Percentiles rank a stretch among this genome's conserved stretches.
phyloP scores from a whole-genome alignment of 1,140 invertebrate species.

The Potamilus streckersoni region DNA sequence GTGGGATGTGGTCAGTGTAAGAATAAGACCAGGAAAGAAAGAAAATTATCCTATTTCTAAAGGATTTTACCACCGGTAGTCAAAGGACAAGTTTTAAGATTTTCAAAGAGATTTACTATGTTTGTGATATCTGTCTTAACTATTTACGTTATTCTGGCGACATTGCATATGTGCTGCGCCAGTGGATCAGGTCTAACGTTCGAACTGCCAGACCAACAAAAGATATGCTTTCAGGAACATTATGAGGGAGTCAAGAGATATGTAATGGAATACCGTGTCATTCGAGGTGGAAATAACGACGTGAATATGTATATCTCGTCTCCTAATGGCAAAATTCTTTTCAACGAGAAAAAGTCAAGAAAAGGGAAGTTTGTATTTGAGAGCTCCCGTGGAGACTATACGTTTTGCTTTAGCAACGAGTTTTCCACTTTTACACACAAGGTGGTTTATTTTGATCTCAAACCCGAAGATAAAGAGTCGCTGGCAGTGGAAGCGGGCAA shows the following conservation, averaged over 20 bases:
- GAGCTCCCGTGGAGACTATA: constrained; percentile 82
- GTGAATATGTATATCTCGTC: constrained; percentile 93
- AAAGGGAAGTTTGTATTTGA: constrained; percentile 90
- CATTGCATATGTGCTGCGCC: not conserved
- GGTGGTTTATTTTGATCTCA: constrained; percentile 97
- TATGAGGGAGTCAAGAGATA: constrained; percentile 40
- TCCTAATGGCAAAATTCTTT: constrained; percentile 89
- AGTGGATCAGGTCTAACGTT: constrained; percentile 39
- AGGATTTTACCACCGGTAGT: no score
- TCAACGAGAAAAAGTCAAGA: constrained; percentile 88
- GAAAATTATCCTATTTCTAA: no score
- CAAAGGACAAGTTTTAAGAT: no score
- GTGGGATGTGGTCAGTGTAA: no score
- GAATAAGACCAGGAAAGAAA: no score
- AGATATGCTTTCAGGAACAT: constrained; percentile 45
- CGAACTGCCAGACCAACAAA: constrained; percentile 46
- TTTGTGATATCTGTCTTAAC: no score
- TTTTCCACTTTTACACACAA: constrained; percentile 99
- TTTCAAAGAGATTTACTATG: no score
- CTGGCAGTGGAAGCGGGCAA: constrained; percentile 73
- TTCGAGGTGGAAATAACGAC: constrained; percentile 97
- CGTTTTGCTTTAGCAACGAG: constrained; percentile 96
- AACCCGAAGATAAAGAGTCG: constrained; percentile 85
- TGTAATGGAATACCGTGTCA: constrained; percentile 77
- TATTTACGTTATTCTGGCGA: no score